Conservation (phyloP, 1,140 invertebrate genomes). For the Lamellibrachia luymesi region DNA sequence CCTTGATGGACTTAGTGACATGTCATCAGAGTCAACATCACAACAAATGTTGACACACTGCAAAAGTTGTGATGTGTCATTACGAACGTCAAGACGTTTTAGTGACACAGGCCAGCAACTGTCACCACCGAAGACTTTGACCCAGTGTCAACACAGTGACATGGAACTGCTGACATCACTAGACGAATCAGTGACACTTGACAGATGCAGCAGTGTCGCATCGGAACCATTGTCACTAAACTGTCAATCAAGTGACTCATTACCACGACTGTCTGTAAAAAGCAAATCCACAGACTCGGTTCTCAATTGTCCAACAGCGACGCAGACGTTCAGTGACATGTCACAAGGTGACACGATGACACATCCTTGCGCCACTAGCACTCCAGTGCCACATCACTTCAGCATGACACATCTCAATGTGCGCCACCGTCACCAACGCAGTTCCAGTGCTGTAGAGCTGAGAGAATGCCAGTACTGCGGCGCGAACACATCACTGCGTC, state of each 20-base stretch:
- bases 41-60: neutral
- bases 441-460: neutral
- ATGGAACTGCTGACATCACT: neutral
- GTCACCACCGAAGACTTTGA: neutral
- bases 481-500: neutral
- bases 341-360: neutral
- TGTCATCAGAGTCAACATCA: neutral
- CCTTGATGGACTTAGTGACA: neutral
- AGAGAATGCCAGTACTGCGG: neutral
- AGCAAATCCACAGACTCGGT: neutral
- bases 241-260: neutral
- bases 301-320: neutral
- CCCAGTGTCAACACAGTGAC: neutral
- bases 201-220: neutral
- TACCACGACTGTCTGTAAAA: neutral
- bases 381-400: neutral
- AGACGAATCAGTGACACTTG: neutral
- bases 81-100: neutral
- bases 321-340: neutral
- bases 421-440: neutral
- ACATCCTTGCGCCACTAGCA: neutral
- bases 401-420: neutral
- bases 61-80: neutral
- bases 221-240: neutral
- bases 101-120: neutral